Evolutionary conservation across 1,140 invertebrate genomes (phyloP).

Genomic region (Orussus abietinus): DNA sequence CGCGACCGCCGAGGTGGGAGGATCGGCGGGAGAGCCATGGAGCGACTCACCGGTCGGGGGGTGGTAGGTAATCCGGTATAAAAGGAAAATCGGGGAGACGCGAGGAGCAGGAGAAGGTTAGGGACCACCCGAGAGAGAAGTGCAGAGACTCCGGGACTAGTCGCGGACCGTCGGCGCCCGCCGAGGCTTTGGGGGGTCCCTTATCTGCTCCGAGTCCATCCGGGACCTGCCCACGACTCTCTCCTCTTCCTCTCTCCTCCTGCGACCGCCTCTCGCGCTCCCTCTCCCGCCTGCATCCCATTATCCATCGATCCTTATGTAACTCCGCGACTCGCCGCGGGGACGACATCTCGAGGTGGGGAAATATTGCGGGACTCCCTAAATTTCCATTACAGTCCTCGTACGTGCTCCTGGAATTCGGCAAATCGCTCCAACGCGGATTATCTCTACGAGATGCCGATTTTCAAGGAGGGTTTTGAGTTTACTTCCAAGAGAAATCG

Average conservation of each 20-base stretch:
- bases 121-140: constrained; percentile 52
- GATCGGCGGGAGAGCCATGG: too few species aligned
- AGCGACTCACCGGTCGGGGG: too few species aligned
- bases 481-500: too few species aligned
- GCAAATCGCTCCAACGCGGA: too few species aligned
- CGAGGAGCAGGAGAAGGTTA: constrained; percentile 27
- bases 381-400: too few species aligned
- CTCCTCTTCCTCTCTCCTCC: constrained; percentile 14
- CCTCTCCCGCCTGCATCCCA: constrained; percentile 30
- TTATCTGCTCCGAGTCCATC: constrained; percentile 44
- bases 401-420: too few species aligned
- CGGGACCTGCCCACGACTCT: constrained; percentile 37
- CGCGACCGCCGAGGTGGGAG: constrained; percentile 6
- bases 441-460: too few species aligned
- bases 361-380: too few species aligned
- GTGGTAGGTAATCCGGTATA: too few species aligned
- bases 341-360: too few species aligned
- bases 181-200: constrained; percentile 47
- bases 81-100: constrained; percentile 23
- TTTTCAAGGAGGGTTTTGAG: too few species aligned
- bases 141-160: constrained; percentile 40
- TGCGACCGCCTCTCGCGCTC: constrained; percentile 20
- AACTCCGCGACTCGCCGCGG: not conserved
- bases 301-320: constrained; percentile 35
- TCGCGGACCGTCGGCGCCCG: constrained; percentile 47